Conservation (phyloP, 2,113 vertebrate genomes). For the Alaudala cheleensis region DNA sequence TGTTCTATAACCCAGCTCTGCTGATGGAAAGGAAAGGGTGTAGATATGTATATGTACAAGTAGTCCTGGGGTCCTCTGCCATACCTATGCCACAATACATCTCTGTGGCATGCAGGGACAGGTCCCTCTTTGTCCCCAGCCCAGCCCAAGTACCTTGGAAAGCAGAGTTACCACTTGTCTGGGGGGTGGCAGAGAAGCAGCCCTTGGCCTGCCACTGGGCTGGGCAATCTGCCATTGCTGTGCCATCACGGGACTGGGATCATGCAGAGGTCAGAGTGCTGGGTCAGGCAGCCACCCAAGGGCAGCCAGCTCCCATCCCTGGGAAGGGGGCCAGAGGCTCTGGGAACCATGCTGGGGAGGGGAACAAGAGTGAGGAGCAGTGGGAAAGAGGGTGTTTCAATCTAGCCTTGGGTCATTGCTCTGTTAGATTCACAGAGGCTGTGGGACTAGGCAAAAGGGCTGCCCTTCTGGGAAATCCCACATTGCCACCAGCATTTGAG, state of each 20-base stretch:
- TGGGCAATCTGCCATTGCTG: not conserved
- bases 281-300: accelerated
- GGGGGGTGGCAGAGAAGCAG: accelerated
- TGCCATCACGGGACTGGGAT: not conserved
- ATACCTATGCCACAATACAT: not conserved
- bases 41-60: not conserved
- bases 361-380: not conserved
- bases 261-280: not conserved
- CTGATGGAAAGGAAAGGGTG: not conserved
- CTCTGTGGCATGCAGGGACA: accelerated
- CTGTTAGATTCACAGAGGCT: accelerated
- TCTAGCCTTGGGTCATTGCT: not conserved
- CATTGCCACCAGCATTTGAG: not conserved
- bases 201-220: accelerated
- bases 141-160: accelerated
- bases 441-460: not conserved
- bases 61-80: not conserved
- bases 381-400: not conserved
- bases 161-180: not conserved
- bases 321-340: not conserved
- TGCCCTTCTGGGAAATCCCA: not conserved
- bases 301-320: not conserved
- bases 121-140: not conserved
- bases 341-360: not conserved
- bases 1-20: not conserved